Evolutionary conservation across 1,140 invertebrate species (phyloP), one percentile per base, ranked within the genome.

Genomic region (Pseudobourletiella spinata): DNA sequence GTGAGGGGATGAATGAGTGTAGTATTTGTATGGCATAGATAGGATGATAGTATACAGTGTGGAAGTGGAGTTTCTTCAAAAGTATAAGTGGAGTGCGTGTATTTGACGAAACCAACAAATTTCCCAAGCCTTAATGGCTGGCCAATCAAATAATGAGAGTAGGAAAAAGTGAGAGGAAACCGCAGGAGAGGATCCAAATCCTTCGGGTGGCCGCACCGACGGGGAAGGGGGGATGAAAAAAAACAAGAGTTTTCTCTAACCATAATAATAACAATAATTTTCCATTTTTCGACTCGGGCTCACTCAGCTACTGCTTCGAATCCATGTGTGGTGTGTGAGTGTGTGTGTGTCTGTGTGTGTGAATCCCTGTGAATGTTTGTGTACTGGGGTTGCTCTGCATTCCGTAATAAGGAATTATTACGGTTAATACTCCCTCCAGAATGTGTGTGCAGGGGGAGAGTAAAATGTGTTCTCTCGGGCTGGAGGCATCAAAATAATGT

Each of bases 251-350:
- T 8, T 8, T 46, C 14, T 26, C 22, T 25, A 51, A 51, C 48
- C 48, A 51, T 51, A 51, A 51, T 51, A 51, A 51, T 51, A n/a
- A n/a, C n/a, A 39, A 39, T 39, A 24, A 51, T 51, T 51, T 51
- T 6, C 48, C 48, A 51, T 51, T 51, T 51, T n/a, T n/a, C n/a
- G n/a, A n/a, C n/a, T n/a, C n/a, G n/a, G n/a, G n/a, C n/a, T n/a
- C n/a, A n/a, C n/a, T 39, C 32, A 39, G 32, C 32, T 39, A 39
- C 32, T 39, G 8, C n/a, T 39, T 11, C n/a, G 8, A 39, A 39
- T 39, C 32, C 8, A 39, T 11, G n/a, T n/a, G n/a, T 30, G 3
- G 29, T 18, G 4, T n/a, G n/a, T n/a, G n/a, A n/a, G n/a, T 54
- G 24, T 3, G 15, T 50, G 22, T 50, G 6, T 54, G 24, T 28